Evolutionary conservation across 2,113 vertebrate species (phyloP), one percentile per base, ranked within the genome.

Genomic region (Pica pica): DNA sequence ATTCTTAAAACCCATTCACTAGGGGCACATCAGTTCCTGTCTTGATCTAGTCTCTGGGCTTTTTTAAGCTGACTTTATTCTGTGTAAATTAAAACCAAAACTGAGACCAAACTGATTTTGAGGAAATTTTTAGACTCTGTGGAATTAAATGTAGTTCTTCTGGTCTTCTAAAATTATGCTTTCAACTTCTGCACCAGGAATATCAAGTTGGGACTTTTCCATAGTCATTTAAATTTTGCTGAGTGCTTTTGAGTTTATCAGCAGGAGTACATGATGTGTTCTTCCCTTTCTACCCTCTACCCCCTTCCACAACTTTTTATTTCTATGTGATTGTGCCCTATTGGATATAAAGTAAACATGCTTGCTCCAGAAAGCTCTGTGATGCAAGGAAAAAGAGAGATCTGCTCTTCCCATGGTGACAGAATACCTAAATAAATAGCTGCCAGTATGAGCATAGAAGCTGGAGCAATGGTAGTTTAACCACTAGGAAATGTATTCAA

Each of bases 351-450:
- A 90, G 91, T 65, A 90, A 94, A 75, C 47, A 16, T 60, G 31
- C 33, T 83, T 3, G 5, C 26, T 91, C 24, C 46, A 80, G 80
- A 92, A 91, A 26, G 57, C 52, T 75, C 33, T 82, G 41, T 2
- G 2, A 53, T 78, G 49, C 21, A 87, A 86, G 55, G 69, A 82
- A 55, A 56, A 92, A 44, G 47, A 78, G 65, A 89, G 76, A 86
- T 81, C 60, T 95, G 60, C 39, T 68, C 46, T 95, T 79, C 85
- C 64, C 27, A 11, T 67, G 71, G 88, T 67, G 73, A 80, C 47
- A 94, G 90, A 86, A 92, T 90, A n/a, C 85, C 30, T 83, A 65
- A 95, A 70, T 90, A 94, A 87, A 68, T 67, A 70, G 68, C 71
- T 92, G n/a, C 71, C 49, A 42, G 57, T 93, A 65, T 79, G 69